Evolutionary conservation across 2,888 invertebrate genomes (phyloP).

Genomic region (Chrysolina americana): DNA sequence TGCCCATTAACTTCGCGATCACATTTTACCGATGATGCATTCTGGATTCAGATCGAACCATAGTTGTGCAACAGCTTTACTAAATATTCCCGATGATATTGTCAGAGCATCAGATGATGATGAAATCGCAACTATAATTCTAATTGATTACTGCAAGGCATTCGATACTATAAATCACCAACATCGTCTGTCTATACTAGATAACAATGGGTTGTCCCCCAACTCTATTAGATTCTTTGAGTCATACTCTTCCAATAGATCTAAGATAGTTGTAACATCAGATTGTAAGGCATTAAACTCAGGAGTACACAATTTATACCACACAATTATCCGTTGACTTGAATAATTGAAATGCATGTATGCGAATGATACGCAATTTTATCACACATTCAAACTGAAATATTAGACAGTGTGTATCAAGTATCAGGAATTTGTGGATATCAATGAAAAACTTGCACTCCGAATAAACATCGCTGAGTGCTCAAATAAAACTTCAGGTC

Average conservation of each 20-base stretch:
- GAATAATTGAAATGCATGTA: slow-evolving; percentile 13
- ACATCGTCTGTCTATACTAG: slow-evolving; percentile 20
- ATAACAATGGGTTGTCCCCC: slow-evolving; percentile 16
- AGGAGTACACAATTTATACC: slow-evolving; percentile 10
- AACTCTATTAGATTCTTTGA: slow-evolving; percentile 18
- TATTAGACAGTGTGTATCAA: neutral
- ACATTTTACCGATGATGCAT: slow-evolving; percentile 9
- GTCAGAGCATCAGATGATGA: slow-evolving; percentile 28
- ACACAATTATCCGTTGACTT: slow-evolving; percentile 18
- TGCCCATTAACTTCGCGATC: slow-evolving; percentile 15
- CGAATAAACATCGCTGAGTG: slow-evolving; percentile 10
- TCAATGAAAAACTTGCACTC: slow-evolving; percentile 12
- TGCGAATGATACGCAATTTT: slow-evolving; percentile 11
- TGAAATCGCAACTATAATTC: slow-evolving; percentile 9
- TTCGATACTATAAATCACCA: slow-evolving; percentile 24
- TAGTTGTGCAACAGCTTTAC: slow-evolving; percentile 15
- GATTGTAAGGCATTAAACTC: slow-evolving; percentile 8
- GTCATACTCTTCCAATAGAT: slow-evolving; percentile 17
- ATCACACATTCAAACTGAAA: neutral
- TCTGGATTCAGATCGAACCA: slow-evolving; percentile 4
- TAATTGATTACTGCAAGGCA: slow-evolving; percentile 24
- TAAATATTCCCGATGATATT: slow-evolving; percentile 28
- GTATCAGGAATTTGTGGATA: slow-evolving; percentile 21
- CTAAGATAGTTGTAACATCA: slow-evolving; percentile 18
- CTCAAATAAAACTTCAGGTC: neutral